Evolutionary conservation across 2,113 vertebrate species (phyloP).

Genomic region (Narcine bancroftii): DNA sequence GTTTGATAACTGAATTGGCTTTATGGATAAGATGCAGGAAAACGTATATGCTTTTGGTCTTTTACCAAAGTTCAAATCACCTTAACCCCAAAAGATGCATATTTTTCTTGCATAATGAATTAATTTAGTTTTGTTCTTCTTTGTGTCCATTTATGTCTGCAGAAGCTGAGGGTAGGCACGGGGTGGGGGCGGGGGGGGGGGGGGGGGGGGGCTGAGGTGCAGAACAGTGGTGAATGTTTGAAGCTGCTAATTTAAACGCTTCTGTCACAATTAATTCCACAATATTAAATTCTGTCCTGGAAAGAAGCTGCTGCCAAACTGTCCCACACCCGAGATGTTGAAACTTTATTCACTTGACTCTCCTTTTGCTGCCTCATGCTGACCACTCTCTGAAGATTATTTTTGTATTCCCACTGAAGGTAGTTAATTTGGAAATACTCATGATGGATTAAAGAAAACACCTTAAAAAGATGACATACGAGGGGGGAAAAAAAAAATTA

Average conservation of each 20-base stretch:
- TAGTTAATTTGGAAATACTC: conserved; percentile 18
- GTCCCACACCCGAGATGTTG: background rate
- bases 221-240: background rate
- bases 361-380: background rate
- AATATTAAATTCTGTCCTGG: conserved; percentile 8
- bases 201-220: background rate
- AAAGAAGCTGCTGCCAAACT: background rate
- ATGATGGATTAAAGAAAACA: conserved; percentile 12
- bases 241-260: background rate
- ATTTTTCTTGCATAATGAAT: background rate
- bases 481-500: conserved; percentile 11
- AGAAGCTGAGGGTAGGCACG: background rate
- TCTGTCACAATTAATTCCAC: conserved; percentile 12
- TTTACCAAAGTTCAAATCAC: background rate
- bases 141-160: background rate
- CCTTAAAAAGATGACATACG: background rate
- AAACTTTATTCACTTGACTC: background rate
- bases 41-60: background rate
- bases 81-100: background rate
- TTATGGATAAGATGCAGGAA: background rate
- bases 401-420: background rate
- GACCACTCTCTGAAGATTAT: conserved; percentile 29
- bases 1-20: background rate
- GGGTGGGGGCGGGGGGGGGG: too few relatives aligned
- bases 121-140: background rate